These are phyloP conservation scores for Noctua pronuba DNA, from an alignment of 2,888 invertebrate genomes.

Conservation along the genomic window DNA sequence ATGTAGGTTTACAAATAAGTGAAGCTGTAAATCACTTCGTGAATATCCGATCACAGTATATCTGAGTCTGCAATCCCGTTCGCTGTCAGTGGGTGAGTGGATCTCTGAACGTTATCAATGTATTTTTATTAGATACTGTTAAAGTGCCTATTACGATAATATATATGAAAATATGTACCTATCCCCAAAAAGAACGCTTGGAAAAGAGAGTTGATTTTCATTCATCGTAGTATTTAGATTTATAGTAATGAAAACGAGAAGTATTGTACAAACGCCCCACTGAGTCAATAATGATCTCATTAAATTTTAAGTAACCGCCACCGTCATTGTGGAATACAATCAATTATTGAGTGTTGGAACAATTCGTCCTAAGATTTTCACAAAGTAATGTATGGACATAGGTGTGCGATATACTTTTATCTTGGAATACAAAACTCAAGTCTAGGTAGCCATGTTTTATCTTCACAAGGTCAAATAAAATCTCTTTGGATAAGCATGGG, in stretches of 20 bases:
- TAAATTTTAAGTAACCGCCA: background rate
- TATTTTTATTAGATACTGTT: constrained; percentile 4
- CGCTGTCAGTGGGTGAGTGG: constrained; percentile 2
- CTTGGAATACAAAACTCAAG: background rate
- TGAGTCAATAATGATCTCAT: background rate
- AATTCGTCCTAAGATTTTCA: background rate
- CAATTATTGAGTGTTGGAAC: background rate
- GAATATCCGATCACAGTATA: constrained; percentile 50
- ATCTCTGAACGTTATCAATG: constrained; percentile 16
- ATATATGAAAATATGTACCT: background rate
- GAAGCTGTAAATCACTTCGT: constrained; percentile 48
- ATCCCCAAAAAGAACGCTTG: background rate
- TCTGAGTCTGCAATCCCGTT: constrained; percentile 22
- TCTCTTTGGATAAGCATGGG: background rate
- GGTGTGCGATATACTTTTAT: background rate
- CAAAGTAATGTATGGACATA: background rate
- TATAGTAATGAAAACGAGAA: background rate
- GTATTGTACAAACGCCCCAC: background rate
- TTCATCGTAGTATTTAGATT: background rate
- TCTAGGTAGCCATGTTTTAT: background rate
- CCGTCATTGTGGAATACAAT: background rate
- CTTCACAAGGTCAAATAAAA: background rate
- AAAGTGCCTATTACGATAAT: background rate
- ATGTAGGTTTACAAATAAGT: constrained; percentile 46
- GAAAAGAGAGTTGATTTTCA: background rate